Evolutionary conservation across 2,888 invertebrate genomes (phyloP), one percentile per base, ranked within the genome.

Genomic region (Noctua comes): DNA sequence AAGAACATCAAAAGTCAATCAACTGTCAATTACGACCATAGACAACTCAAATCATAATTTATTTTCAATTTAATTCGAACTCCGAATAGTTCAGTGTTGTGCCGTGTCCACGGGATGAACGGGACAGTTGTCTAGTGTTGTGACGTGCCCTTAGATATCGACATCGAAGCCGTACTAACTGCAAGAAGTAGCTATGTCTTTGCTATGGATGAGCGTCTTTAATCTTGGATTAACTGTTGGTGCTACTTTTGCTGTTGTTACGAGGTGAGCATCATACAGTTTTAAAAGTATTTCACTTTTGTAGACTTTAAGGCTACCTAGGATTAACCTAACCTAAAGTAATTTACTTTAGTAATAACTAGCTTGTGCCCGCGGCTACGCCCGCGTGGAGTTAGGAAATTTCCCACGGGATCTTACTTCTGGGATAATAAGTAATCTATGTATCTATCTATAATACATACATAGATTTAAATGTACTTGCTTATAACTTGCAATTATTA

Each of bases 201-300:
- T 97, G 71, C 84, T 98, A 80, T 98, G 97, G 97, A 97, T 98
- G 97, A 97, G 97, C 85, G 95, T 97, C 82, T 96, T 98, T 91
- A 97, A 97, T 94, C 93, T 98, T 86, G 97, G 97, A 82, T 93
- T 98, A 91, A 97, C 98, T 77, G 94, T 98, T 90, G 97, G 97
- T 84, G 97, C 97, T 80, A 98, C 98, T 79, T 97, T 95, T 92
- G 96, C 97, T 79, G 97, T 98, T 87, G 94, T 98, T 86, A 97
- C 95, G 91, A 97, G 97, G 98, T 98, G 96, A 96, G 92, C 51
- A 51, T 68, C 5, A 18, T n/a, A n/a, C n/a, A 54, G 10, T 81
- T 72, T 16, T 40, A 24, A 6, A 48, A 46, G 3, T 27, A 57
- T 36, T 57, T 40, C n/a, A 46, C 13, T 24, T 72, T 7, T 31